Conservation (phyloP, 2,797 vertebrate species). For the Mus caroli region DNA sequence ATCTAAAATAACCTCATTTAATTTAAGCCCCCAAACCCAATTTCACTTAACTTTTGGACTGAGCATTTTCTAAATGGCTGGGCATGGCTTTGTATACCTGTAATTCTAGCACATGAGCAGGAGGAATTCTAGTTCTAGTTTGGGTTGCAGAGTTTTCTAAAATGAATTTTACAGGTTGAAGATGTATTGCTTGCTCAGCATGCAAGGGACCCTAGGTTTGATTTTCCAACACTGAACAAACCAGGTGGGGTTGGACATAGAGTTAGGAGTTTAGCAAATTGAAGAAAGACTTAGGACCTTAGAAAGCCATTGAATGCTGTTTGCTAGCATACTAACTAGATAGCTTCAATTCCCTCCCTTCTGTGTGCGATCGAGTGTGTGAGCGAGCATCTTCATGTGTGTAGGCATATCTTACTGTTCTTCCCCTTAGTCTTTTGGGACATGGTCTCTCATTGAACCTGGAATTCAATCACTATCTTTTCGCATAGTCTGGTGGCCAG, state of each 20-base stretch:
- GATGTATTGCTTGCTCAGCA: not conserved
- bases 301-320: not conserved
- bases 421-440: not conserved
- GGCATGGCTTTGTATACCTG: not conserved
- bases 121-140: not conserved
- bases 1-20: slow-evolving; percentile 37
- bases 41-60: slow-evolving; percentile 43
- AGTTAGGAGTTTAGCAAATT: not conserved
- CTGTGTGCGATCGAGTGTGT: no score
- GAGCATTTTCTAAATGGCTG: not conserved
- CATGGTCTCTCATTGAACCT: not conserved
- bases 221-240: not conserved
- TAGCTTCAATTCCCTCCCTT: not conserved
- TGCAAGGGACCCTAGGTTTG: not conserved
- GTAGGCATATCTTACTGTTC: not conserved
- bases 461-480: not conserved
- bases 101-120: not conserved
- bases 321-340: not conserved
- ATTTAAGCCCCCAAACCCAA: slow-evolving; percentile 40
- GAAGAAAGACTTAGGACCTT: not conserved
- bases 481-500: not conserved
- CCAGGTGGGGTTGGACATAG: not conserved
- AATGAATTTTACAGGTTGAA: not conserved
- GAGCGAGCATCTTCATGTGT: not conserved
- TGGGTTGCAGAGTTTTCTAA: not conserved